Conservation (phyloP, 2,888 invertebrate species). For the Meganola albula region DNA sequence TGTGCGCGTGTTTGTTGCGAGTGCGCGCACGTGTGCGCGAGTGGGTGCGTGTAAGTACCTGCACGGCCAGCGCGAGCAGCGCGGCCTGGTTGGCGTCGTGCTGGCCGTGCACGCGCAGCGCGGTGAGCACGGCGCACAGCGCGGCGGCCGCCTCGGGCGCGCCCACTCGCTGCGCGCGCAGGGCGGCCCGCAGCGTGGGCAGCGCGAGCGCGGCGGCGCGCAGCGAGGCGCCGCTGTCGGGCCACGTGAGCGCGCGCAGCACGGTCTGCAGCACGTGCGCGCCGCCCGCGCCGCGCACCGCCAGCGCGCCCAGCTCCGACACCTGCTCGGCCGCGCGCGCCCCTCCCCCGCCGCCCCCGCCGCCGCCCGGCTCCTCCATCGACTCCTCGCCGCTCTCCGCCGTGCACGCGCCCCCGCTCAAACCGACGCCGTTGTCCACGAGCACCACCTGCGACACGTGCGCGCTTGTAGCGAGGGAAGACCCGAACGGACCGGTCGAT, state of each 20-base stretch:
- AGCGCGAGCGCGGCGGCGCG: constrained; percentile 87
- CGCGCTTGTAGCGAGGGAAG: too few relatives aligned
- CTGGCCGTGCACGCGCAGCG: constrained; percentile 91
- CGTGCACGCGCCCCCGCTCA: too few relatives aligned
- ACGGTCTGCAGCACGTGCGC: constrained; percentile 51
- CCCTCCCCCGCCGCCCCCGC: constrained; percentile 62
- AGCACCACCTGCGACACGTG: constrained; percentile 79
- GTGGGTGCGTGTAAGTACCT: constrained; percentile 78
- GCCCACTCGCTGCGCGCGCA: constrained; percentile 72
- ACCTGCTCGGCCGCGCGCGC: constrained; percentile 81
- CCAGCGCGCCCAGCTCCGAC: constrained; percentile 87
- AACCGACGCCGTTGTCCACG: constrained; percentile 85
- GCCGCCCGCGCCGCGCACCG: constrained; percentile 77
- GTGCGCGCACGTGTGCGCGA: too few relatives aligned
- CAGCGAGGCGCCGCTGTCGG: constrained; percentile 88
- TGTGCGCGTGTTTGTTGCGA: too few relatives aligned
- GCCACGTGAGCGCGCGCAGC: constrained; percentile 82
- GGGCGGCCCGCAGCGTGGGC: constrained; percentile 71
- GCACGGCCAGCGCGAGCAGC: constrained; percentile 87
- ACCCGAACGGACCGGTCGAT: too few relatives aligned
- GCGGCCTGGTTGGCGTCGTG: constrained; percentile 93
- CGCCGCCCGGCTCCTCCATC: constrained; percentile 78
- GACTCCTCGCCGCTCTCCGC: constrained; percentile 76
- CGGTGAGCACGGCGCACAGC: constrained; percentile 86
- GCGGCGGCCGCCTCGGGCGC: constrained; percentile 74